Conservation (phyloP, 2,113 vertebrate species). For the Chitala chitala region DNA sequence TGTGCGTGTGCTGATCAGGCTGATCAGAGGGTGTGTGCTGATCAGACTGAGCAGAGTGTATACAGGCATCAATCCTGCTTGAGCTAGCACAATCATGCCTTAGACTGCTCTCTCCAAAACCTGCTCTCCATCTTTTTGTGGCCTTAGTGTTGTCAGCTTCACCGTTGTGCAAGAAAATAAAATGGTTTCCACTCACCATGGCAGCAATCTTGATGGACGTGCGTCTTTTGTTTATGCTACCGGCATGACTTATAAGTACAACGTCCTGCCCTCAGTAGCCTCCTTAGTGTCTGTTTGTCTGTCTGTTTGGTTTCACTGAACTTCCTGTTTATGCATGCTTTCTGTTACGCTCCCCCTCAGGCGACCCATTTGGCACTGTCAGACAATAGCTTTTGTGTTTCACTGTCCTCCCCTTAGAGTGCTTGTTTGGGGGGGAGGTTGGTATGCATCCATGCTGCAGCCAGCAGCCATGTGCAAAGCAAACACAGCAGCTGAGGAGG, state of each 20-base stretch:
- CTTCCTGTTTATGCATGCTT: conserved; percentile 10
- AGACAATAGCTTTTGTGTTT: background rate
- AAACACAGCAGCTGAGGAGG: background rate
- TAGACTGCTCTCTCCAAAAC: too few species aligned
- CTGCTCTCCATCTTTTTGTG: too few species aligned
- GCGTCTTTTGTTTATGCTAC: background rate
- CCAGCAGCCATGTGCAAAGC: background rate
- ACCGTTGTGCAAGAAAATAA: background rate
- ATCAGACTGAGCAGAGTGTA: too few species aligned
- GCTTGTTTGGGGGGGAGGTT: background rate
- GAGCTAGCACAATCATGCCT: too few species aligned
- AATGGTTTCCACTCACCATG: background rate
- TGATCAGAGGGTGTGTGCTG: too few species aligned
- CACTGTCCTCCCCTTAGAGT: background rate
- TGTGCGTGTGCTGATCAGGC: too few species aligned
- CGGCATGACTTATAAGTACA: background rate
- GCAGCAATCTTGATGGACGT: background rate
- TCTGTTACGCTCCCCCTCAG: background rate
- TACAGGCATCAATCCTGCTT: too few species aligned
- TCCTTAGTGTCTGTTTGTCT: background rate
- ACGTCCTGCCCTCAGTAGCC: background rate
- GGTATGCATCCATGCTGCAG: background rate
- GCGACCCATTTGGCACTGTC: background rate
- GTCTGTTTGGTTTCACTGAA: background rate
- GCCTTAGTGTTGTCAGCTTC: too few species aligned